Evolutionary conservation across 2,113 vertebrate genomes (phyloP).

Genomic region (Centrocercus urophasianus): DNA sequence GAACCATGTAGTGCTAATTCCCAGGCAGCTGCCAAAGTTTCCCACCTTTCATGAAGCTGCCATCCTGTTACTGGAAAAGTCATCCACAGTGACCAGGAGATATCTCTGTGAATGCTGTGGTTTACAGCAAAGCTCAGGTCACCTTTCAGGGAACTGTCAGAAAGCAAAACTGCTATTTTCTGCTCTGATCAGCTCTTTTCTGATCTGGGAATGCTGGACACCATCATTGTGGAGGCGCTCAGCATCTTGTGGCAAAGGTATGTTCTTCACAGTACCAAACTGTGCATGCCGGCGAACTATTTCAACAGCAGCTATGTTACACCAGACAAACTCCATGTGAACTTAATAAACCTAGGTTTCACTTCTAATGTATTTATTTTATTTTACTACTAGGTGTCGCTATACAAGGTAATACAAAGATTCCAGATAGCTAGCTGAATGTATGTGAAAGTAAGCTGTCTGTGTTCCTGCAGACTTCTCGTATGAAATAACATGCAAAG

Average conservation of each 20-base stretch:
- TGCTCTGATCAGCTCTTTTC: background rate
- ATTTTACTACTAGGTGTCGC: background rate
- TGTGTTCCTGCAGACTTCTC: background rate
- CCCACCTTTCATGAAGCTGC: background rate
- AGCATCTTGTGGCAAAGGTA: background rate
- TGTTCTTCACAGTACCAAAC: background rate
- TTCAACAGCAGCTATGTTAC: background rate
- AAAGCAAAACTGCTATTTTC: background rate
- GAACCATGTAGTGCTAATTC: background rate
- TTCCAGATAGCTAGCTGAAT: background rate
- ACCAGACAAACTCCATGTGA: background rate
- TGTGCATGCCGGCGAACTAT: background rate
- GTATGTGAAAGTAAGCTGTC: background rate
- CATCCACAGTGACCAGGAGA: background rate
- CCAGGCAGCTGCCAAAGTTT: background rate
- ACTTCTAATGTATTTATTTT: background rate
- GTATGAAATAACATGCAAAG: background rate
- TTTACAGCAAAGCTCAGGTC: fast-evolving
- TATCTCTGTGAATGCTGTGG: background rate
- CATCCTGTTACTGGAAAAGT: background rate
- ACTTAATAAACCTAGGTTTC: background rate
- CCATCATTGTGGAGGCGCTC: background rate
- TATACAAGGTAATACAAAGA: background rate
- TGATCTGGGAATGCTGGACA: background rate
- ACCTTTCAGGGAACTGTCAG: background rate